Conservation (phyloP, 1,140 invertebrate species). For the Philotrypesis tridentata region DNA sequence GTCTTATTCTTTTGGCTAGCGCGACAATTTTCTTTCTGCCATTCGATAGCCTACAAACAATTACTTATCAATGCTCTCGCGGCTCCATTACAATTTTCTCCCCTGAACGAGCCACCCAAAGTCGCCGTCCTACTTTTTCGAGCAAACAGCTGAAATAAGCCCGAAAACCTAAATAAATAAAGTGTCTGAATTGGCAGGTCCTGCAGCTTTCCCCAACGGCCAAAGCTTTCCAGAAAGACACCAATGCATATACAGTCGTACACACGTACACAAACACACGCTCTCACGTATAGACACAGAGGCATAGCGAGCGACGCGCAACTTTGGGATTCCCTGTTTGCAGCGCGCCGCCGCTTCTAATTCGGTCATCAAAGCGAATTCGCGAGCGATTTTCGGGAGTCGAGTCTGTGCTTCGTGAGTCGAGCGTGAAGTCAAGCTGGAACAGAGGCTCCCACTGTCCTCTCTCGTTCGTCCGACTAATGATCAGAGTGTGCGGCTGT, state of each 20-base stretch:
- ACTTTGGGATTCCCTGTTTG: conserved; percentile 40
- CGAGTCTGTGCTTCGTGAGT: conserved; percentile 54
- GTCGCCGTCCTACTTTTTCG: background rate
- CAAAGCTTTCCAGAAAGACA: background rate
- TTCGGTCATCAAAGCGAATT: conserved; percentile 69
- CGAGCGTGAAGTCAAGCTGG: conserved; percentile 53
- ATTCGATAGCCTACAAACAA: too few relatives aligned
- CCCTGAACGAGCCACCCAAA: background rate
- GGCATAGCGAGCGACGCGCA: background rate
- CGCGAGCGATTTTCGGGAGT: conserved; percentile 63
- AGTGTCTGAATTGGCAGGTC: conserved; percentile 17
- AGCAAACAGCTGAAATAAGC: background rate
- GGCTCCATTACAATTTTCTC: background rate
- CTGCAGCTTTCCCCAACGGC: conserved; percentile 17
- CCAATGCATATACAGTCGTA: conserved; percentile 9
- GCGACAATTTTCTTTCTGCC: too few relatives aligned
- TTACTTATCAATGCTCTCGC: too few relatives aligned
- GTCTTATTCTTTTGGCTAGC: too few relatives aligned
- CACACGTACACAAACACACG: conserved; percentile 20
- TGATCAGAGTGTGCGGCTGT: conserved; percentile 49
- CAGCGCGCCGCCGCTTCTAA: conserved; percentile 62
- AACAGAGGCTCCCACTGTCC: conserved; percentile 63
- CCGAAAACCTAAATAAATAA: conserved; percentile 15
- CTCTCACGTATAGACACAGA: background rate
- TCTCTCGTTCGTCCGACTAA: conserved; percentile 63